A percentile compares a stretch with the other conserved stretches of the same genome.
phyloP scores from a whole-genome alignment of 2,113 vertebrate species.

The Microcebus lehilahytsara region DNA sequence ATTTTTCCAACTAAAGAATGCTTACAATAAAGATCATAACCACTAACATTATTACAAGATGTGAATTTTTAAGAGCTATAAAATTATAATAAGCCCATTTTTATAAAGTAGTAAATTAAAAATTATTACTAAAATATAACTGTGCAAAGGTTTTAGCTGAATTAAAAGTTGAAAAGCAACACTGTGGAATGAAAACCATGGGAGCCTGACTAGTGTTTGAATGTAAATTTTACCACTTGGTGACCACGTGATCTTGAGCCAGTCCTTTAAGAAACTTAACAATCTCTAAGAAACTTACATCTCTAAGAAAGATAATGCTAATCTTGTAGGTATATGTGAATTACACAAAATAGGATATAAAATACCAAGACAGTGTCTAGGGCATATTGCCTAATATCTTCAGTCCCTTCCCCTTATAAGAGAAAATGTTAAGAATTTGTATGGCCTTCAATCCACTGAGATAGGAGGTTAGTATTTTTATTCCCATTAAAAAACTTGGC shows the following conservation, averaged over 20 bases:
- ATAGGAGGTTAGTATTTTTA: neutral
- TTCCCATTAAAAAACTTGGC: neutral
- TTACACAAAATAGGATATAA: conserved; percentile 11
- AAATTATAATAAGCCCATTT: conserved; percentile 19
- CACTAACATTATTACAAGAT: conserved; percentile 8
- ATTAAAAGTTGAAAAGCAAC: conserved; percentile 25
- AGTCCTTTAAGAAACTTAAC: neutral
- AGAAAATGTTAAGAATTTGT: conserved; percentile 38
- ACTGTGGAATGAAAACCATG: neutral
- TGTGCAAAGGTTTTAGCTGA: conserved; percentile 10
- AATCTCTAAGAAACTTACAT: conserved; percentile 6
- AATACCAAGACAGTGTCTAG: conserved; percentile 7
- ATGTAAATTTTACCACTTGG: neutral
- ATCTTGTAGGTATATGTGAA: neutral
- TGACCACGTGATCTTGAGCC: neutral
- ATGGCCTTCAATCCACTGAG: neutral
- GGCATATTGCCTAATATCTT: neutral
- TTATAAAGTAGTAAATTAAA: conserved; percentile 17
- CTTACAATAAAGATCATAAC: conserved; percentile 37
- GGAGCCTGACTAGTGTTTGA: neutral
- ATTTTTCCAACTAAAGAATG: conserved; percentile 51
- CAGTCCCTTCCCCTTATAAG: neutral
- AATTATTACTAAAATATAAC: conserved; percentile 26
- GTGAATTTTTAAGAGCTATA: conserved; percentile 38
- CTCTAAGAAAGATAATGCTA: neutral